phyloP scores from a whole-genome alignment of 92 coral and sea anemone species.

The Zoanthus sansibaricus region DNA sequence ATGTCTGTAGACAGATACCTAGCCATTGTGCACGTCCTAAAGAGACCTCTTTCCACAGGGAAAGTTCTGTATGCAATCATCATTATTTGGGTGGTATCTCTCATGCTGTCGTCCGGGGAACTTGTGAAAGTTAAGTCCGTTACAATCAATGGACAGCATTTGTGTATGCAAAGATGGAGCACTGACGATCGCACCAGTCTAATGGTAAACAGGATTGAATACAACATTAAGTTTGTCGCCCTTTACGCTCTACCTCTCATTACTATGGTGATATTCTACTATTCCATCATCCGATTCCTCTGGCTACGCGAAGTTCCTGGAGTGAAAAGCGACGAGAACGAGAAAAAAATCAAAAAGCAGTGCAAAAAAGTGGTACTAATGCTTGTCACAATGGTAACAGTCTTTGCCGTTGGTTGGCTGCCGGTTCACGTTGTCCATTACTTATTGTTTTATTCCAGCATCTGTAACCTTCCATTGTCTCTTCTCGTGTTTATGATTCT shows the following conservation, averaged over 20 bases:
- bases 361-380: constrained; percentile 34
- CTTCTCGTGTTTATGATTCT: constrained; percentile 12
- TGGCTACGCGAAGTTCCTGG: constrained; percentile 44
- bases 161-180: constrained; percentile 19
- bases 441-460: neutral
- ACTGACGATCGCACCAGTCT: neutral
- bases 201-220: constrained; percentile 17
- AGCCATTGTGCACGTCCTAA: constrained; percentile 28
- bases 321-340: constrained; percentile 47
- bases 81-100: constrained; percentile 22
- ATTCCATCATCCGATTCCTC: constrained; percentile 28
- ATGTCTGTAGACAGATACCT: constrained; percentile 43
- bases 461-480: neutral
- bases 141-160: neutral
- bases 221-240: constrained; percentile 26
- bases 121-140: constrained; percentile 27
- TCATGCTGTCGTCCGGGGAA: constrained; percentile 27
- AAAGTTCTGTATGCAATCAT: constrained; percentile 15
- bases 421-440: constrained; percentile 38
- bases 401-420: constrained; percentile 45
- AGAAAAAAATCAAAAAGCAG: constrained; percentile 25
- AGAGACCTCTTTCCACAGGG: constrained; percentile 39
- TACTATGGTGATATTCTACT: constrained; percentile 33
- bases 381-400: constrained; percentile 43
- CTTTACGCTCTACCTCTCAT: constrained; percentile 27